Evolutionary conservation across 2,888 invertebrate species (phyloP).

Genomic region (Callyntrura sp.): DNA sequence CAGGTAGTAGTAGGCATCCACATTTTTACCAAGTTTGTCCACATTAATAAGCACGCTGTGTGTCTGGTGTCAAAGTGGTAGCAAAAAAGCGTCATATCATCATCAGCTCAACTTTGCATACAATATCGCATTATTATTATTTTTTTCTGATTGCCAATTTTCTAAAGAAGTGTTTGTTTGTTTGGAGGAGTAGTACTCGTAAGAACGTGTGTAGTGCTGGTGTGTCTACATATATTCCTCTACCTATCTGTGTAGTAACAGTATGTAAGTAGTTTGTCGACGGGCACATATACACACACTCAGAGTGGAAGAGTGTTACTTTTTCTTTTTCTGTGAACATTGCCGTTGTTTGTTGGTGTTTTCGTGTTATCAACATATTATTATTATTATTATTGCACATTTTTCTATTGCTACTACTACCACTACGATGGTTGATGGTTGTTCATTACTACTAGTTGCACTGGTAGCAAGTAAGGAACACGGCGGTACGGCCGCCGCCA

Average conservation of each 20-base stretch:
- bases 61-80: neutral
- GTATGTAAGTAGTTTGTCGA: constrained; percentile 1
- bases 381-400: neutral
- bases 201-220: neutral
- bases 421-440: too few relatives aligned
- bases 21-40: constrained; percentile 56
- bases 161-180: constrained; percentile 6
- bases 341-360: constrained; percentile 7
- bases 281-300: too few relatives aligned
- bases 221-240: neutral
- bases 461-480: neutral
- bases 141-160: constrained; percentile 50
- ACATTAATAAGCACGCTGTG: constrained; percentile 26
- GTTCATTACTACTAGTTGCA: constrained; percentile 13
- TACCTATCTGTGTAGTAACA: neutral
- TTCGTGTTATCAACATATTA: constrained; percentile 28
- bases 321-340: constrained; percentile 20
- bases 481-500: neutral
- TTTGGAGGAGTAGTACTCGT: constrained; percentile 10
- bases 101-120: constrained; percentile 22
- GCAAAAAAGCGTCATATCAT: neutral
- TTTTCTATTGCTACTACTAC: constrained; percentile 2
- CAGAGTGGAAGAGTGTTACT: constrained; percentile 13
- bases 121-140: neutral
- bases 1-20: too few relatives aligned